Evolutionary conservation across 2,797 vertebrate genomes (phyloP), one percentile per base, ranked within the genome.

Genomic region (Onychomys leucogaster): DNA sequence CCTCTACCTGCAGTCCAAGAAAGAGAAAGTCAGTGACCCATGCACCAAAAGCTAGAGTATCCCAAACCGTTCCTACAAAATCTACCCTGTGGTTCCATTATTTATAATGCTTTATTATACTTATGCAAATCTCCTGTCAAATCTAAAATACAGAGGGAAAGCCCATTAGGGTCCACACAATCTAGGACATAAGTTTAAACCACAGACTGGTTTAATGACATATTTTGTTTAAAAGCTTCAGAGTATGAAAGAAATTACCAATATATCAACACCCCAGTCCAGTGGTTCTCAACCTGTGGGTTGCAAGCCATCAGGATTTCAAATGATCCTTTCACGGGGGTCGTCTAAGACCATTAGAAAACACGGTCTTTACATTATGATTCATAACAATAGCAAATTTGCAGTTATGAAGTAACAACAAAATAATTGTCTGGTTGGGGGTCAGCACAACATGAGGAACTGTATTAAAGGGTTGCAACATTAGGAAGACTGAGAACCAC

Each of bases 1-100:
- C 98, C 61, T 97, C 97, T 84, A 98, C 97, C 98, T 98, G 78
- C 77, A 95, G 75, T 69, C 69, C 94, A 97, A 97, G 91, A 97
- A 97, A 98, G 27, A 97, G 63, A 94, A 94, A 96, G 59, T 93
- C 90, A 96, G 37, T 96, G 95, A 94, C 3, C n/a, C 75, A 77
- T 57, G 76, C 46, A 77, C 8, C 73, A 34, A 91, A 85, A 81
- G 29, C 41, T 76, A 85, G 14, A 94, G 19, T 29, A 23, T 41
- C 55, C 27, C 23, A 82, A 85, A 63, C 19, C 46, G 0, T 41
- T 67, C 41, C 49, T 63, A 81, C 55, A 19, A 43, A 41, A 91
- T 81, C 80, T 69, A 67, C 19, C 43, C 37, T 21, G n/a, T 27
- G 41, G 73, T 82, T 85, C 46, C 77, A 95, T 80, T 92, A 52